Conservation (phyloP, 2,797 vertebrate species). For the Megaceryle alcyon region DNA sequence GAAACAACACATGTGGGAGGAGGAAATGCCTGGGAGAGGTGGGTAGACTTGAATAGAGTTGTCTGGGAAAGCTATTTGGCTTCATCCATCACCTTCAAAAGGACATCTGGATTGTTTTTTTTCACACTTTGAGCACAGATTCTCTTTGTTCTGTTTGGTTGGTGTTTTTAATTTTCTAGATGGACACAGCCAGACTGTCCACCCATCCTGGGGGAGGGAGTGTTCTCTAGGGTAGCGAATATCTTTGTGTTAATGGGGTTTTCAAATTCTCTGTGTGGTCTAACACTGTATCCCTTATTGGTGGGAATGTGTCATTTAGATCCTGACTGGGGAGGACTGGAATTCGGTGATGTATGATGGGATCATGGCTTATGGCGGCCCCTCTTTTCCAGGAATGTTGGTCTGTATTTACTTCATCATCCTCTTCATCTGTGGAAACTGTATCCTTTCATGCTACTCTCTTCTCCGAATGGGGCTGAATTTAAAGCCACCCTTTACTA, state of each 20-base stretch:
- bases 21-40: not conserved
- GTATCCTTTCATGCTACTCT: conserved; percentile 80
- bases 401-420: conserved; percentile 99
- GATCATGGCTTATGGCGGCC: conserved; percentile 98
- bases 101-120: not conserved
- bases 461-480: conserved; percentile 23
- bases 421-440: conserved; percentile 99
- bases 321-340: conserved; percentile 99
- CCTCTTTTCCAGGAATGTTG: conserved; percentile 98
- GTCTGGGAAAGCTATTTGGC: not conserved
- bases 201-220: not conserved
- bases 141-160: not conserved
- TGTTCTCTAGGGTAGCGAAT: not conserved
- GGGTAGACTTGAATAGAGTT: not conserved
- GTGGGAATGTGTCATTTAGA: conserved; percentile 88
- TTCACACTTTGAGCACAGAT: not conserved
- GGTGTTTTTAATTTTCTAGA: not conserved
- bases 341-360: conserved; percentile 99
- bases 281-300: conserved; percentile 83
- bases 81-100: not conserved
- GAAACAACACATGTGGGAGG: not conserved
- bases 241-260: conserved; percentile 46
- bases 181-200: not conserved
- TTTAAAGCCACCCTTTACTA: not conserved
- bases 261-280: conserved; percentile 76